Evolutionary conservation across 2,113 vertebrate species (phyloP).

Genomic region (Regulus satrapa): DNA sequence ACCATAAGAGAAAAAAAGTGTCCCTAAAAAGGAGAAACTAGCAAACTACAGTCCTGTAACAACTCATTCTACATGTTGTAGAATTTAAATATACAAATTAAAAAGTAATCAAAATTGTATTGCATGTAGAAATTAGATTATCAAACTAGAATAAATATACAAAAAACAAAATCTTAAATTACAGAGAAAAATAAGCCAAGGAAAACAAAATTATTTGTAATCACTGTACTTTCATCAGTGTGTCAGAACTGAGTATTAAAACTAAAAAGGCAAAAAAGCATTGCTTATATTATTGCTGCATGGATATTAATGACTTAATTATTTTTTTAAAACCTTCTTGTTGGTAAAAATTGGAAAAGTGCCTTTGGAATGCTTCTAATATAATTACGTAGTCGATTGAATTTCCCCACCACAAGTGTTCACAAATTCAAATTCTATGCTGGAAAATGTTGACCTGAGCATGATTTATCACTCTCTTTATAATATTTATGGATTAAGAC

Average conservation of each 20-base stretch:
- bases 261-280: background rate
- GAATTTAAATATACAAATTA: background rate
- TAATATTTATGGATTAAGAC: background rate
- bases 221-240: background rate
- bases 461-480: background rate
- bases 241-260: background rate
- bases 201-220: background rate
- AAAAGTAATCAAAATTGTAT: background rate
- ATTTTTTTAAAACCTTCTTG: background rate
- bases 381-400: background rate
- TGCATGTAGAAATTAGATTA: background rate
- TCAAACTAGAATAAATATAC: background rate
- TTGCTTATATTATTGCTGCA: background rate
- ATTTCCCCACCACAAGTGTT: background rate
- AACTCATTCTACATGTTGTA: background rate
- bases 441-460: background rate
- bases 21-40: background rate
- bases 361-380: background rate
- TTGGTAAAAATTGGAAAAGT: background rate
- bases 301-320: background rate
- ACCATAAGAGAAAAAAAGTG: background rate
- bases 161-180: background rate
- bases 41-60: background rate
- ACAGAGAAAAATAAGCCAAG: background rate
- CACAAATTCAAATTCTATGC: background rate